Conservation (phyloP, 2,888 invertebrate species). For the Neocrepidodera transversa region DNA sequence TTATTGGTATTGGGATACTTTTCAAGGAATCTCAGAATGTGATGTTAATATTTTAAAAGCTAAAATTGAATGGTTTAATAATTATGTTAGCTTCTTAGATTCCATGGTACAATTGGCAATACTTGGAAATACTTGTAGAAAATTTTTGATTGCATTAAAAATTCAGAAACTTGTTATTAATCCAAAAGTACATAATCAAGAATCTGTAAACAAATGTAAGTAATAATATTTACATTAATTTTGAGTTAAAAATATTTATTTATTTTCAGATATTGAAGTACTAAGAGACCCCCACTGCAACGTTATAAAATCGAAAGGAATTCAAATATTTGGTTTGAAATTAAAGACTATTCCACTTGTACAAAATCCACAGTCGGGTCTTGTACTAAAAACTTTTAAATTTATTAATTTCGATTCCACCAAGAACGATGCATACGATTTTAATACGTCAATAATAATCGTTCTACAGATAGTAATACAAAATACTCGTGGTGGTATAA, state of each 20-base stretch:
- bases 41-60: conserved; percentile 59
- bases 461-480: conserved; percentile 39
- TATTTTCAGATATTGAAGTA: conserved; percentile 57
- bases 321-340: conserved; percentile 67
- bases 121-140: conserved; percentile 58
- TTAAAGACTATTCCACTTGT: conserved; percentile 64
- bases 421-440: conserved; percentile 17
- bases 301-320: conserved; percentile 63
- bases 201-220: conserved; percentile 17
- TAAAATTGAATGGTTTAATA: conserved; percentile 64
- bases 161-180: conserved; percentile 66
- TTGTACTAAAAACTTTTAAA: conserved; percentile 64
- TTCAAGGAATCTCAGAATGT: conserved; percentile 62
- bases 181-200: conserved; percentile 58
- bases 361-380: conserved; percentile 60
- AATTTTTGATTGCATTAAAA: conserved; percentile 65
- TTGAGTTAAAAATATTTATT: not conserved
- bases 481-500: conserved; percentile 28
- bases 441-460: conserved; percentile 25
- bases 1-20: conserved; percentile 63
- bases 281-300: conserved; percentile 57
- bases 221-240: not conserved
- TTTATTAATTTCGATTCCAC: conserved; percentile 63
- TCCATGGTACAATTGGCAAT: conserved; percentile 71
- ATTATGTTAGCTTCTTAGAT: conserved; percentile 75